These are phyloP conservation scores for Aporrectodea caliginosa DNA, from an alignment of 1,140 invertebrate species.

Conservation along the genomic window DNA sequence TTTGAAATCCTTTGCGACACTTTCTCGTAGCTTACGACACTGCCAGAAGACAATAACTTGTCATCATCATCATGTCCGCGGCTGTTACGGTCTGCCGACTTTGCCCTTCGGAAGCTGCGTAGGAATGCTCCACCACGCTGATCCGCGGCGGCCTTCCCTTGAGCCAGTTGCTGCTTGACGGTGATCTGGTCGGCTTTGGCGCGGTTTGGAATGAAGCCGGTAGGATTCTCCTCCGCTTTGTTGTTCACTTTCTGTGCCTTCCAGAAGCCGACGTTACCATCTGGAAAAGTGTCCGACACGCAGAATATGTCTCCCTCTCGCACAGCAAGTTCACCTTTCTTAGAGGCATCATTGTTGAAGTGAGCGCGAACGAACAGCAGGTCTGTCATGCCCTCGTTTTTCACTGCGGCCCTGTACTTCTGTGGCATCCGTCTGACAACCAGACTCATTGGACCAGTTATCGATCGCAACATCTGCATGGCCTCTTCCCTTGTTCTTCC, in stretches of 20 bases:
- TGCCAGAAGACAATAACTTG: background rate
- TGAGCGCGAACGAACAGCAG: constrained; percentile 28
- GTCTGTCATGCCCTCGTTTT: constrained; percentile 26
- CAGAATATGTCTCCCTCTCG: constrained; percentile 29
- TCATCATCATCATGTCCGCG: constrained; percentile 5
- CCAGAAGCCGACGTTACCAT: constrained; percentile 24
- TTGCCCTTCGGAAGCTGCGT: constrained; percentile 30
- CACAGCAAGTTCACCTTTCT: constrained; percentile 17
- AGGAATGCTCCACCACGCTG: constrained; percentile 20
- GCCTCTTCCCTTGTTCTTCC: constrained; percentile 28
- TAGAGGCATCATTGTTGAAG: constrained; percentile 21
- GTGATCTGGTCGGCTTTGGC: constrained; percentile 27
- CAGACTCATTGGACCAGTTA: constrained; percentile 4
- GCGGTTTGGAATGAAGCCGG: constrained; percentile 30
- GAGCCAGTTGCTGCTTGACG: constrained; percentile 16
- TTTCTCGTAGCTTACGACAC: constrained; percentile 18
- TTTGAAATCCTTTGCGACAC: constrained; percentile 16
- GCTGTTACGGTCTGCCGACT: constrained; percentile 24
- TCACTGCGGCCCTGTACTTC: constrained; percentile 17
- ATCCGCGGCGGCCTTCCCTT: background rate
- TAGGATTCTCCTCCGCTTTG: constrained; percentile 4
- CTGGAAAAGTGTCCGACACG: constrained; percentile 30
- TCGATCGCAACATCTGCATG: background rate
- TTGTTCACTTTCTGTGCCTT: constrained; percentile 15
- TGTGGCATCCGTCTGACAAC: constrained; percentile 12